Evolutionary conservation across 2,888 invertebrate species (phyloP).

Genomic region (Nemapogon koenigi): DNA sequence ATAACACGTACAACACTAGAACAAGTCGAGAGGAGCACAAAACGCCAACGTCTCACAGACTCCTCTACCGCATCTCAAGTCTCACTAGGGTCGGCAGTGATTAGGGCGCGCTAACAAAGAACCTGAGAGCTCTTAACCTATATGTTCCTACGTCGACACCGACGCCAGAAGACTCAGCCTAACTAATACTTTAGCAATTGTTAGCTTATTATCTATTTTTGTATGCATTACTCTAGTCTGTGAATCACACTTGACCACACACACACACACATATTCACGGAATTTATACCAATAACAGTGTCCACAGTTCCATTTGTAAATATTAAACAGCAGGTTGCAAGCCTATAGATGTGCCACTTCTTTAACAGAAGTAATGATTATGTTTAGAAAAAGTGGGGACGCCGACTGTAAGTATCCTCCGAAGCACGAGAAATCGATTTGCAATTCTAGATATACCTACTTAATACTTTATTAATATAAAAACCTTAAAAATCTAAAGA

Average conservation of each 20-base stretch:
- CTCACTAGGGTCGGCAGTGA: constrained; percentile 51
- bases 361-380: too few species aligned
- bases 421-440: too few species aligned
- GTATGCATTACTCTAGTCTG: neutral
- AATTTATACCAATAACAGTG: neutral
- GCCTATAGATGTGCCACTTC: too few species aligned
- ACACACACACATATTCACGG: neutral
- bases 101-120: constrained; percentile 64
- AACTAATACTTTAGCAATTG: neutral
- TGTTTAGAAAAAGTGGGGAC: too few species aligned
- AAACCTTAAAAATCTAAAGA: too few species aligned
- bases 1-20: too few species aligned
- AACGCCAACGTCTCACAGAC: constrained; percentile 47
- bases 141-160: constrained; percentile 34
- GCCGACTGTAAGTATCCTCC: too few species aligned
- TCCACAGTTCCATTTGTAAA: neutral
- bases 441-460: too few species aligned
- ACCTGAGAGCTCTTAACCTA: constrained; percentile 55
- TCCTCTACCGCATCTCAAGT: constrained; percentile 41
- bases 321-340: neutral
- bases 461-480: too few species aligned
- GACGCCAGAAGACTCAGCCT: neutral
- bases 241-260: neutral
- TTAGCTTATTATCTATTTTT: neutral
- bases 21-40: constrained; percentile 52